phyloP scores from a whole-genome alignment of 2,888 invertebrate genomes.

The Hypomecis punctinalis region DNA sequence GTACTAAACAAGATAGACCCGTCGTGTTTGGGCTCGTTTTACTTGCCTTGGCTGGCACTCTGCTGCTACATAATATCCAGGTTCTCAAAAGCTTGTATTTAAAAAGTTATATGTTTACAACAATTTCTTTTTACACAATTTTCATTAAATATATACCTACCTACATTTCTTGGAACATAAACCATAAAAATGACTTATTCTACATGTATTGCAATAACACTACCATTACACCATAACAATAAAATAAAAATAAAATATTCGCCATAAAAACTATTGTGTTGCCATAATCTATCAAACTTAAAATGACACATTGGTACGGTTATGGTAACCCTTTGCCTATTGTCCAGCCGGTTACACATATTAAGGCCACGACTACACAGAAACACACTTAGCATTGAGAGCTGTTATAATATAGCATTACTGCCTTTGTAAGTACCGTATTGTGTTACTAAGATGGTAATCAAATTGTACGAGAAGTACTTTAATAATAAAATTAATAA shows the following conservation, averaged over 20 bases:
- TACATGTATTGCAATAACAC: no score
- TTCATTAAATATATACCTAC: no score
- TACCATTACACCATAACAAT: neutral
- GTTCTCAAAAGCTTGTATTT: no score
- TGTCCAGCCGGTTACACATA: constrained; percentile 37
- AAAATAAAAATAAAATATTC: constrained; percentile 11
- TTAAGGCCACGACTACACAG: constrained; percentile 35
- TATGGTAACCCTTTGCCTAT: constrained; percentile 40
- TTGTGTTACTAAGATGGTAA: constrained; percentile 22
- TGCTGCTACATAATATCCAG: no score
- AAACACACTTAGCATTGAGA: constrained; percentile 34
- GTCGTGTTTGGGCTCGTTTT: no score
- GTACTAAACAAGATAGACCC: no score
- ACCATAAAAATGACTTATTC: no score
- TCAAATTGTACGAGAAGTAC: constrained; percentile 28
- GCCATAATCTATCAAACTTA: constrained; percentile 39
- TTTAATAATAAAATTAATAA: constrained; percentile 7
- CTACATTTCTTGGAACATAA: no score
- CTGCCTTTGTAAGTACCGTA: constrained; percentile 12
- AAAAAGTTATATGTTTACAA: no score
- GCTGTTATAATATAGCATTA: constrained; percentile 1
- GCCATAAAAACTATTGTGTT: constrained; percentile 8
- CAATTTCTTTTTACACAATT: no score
- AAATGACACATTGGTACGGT: constrained; percentile 22
- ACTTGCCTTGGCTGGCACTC: no score